Evolutionary conservation across 2,113 vertebrate species (phyloP).

Genomic region (Vidua macroura): DNA sequence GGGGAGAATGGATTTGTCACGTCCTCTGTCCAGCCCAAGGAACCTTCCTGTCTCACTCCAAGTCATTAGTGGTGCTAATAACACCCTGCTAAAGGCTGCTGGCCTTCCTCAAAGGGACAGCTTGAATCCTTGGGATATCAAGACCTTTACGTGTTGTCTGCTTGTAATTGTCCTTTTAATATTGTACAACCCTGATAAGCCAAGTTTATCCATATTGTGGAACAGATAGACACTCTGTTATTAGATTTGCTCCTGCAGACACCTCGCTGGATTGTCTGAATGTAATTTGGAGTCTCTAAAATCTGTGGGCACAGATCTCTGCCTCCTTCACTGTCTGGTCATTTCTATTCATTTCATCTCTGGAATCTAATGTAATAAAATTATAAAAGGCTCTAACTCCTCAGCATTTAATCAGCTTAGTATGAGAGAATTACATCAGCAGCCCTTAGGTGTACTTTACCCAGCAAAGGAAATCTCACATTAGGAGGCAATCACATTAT

Average conservation of each 20-base stretch:
- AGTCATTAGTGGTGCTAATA: not conserved
- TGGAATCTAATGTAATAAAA: slow-evolving; percentile 72
- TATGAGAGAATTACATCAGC: slow-evolving; percentile 68
- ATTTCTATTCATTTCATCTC: slow-evolving; percentile 66
- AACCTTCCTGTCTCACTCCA: not conserved
- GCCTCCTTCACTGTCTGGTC: slow-evolving; percentile 41
- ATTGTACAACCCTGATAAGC: not conserved
- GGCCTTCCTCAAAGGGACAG: not conserved
- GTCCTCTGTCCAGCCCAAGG: not conserved
- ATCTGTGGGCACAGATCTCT: slow-evolving; percentile 2
- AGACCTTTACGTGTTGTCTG: not conserved
- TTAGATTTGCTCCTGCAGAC: slow-evolving; percentile 48
- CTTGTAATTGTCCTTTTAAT: slow-evolving; percentile 37
- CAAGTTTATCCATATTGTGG: slow-evolving; percentile 14
- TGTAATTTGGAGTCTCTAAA: slow-evolving; percentile 44
- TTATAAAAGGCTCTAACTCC: slow-evolving; percentile 66
- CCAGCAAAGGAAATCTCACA: slow-evolving; percentile 57
- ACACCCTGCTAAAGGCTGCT: not conserved
- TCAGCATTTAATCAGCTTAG: slow-evolving; percentile 74
- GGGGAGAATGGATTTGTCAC: not conserved
- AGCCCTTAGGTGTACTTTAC: slow-evolving; percentile 62
- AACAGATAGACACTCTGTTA: not conserved
- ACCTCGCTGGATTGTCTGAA: slow-evolving; percentile 11
- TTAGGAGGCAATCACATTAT: slow-evolving; percentile 61
- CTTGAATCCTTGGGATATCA: not conserved